Evolutionary conservation across 2,113 vertebrate species (phyloP).

Genomic region (Pycnonotus jocosus): DNA sequence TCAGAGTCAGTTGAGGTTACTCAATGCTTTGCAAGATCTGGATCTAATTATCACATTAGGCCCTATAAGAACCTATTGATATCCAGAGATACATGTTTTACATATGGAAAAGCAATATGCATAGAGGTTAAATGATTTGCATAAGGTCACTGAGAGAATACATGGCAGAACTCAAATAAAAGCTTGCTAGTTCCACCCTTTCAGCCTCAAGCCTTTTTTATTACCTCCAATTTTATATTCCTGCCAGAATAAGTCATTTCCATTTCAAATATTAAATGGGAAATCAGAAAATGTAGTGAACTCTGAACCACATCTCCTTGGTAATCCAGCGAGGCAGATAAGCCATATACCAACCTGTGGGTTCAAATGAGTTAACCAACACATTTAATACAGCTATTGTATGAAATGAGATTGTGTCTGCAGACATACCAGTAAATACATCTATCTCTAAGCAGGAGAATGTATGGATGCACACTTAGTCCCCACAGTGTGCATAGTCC

Average conservation of each 20-base stretch:
- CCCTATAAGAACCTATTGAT: neutral
- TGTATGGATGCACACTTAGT: neutral
- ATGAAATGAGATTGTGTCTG: neutral
- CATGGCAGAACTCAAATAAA: slow-evolving; percentile 29
- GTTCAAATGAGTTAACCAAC: slow-evolving; percentile 13
- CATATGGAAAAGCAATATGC: slow-evolving; percentile 38
- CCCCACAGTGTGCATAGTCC: neutral
- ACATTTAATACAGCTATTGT: neutral
- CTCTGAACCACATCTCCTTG: slow-evolving; percentile 47
- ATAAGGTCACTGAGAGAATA: slow-evolving; percentile 44
- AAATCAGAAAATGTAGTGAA: slow-evolving; percentile 44
- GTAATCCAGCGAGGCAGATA: slow-evolving; percentile 26
- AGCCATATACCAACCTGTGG: neutral
- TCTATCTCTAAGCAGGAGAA: neutral
- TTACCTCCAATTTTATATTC: slow-evolving; percentile 16
- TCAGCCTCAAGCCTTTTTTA: slow-evolving; percentile 16
- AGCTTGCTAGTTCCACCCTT: slow-evolving; percentile 22
- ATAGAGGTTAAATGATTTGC: slow-evolving; percentile 50
- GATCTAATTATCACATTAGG: slow-evolving; percentile 40
- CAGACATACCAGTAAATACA: neutral
- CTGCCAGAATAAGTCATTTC: slow-evolving; percentile 33
- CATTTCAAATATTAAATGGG: slow-evolving; percentile 57
- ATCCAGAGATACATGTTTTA: neutral
- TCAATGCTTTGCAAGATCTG: neutral
- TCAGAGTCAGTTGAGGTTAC: slow-evolving; percentile 7